Evolutionary conservation across 2,113 vertebrate species (phyloP).

Genomic region (Prietella phreatophila): DNA sequence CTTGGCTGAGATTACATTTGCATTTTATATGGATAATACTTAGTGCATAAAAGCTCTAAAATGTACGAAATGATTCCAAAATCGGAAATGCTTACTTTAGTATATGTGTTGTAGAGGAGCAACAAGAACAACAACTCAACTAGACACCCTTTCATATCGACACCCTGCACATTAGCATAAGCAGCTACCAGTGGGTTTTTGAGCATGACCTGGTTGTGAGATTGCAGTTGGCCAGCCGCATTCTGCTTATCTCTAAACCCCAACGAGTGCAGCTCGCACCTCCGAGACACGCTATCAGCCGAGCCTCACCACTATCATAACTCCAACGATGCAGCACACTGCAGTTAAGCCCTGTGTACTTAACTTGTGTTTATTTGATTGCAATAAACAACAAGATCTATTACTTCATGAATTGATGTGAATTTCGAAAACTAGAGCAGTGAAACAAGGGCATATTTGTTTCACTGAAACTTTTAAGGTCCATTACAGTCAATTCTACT

Average conservation of each 20-base stretch:
- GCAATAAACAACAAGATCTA: conserved; percentile 8
- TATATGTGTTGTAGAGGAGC: not conserved
- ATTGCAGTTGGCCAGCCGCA: conserved; percentile 40
- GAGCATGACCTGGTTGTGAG: conserved; percentile 41
- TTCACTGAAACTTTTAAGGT: not conserved
- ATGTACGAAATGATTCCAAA: not conserved
- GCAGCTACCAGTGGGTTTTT: conserved; percentile 17
- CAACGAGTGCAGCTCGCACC: conserved; percentile 26
- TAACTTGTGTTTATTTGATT: not conserved
- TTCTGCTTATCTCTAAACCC: conserved; percentile 48
- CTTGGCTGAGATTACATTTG: not conserved
- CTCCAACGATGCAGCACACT: conserved; percentile 15
- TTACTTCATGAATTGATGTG: conserved; percentile 1
- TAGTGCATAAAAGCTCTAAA: not conserved
- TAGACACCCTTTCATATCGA: not conserved
- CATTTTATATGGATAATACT: not conserved
- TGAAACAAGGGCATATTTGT: not conserved
- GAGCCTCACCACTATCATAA: conserved; percentile 18
- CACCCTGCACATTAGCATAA: conserved; percentile 33
- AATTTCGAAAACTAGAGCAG: not conserved
- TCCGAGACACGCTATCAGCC: conserved; percentile 39
- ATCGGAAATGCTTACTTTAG: not conserved
- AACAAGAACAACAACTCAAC: conserved; percentile 1
- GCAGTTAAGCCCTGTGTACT: conserved; percentile 19
- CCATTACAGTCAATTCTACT: not conserved